Evolutionary conservation across 2,797 vertebrate genomes (phyloP), one percentile per base, ranked within the genome.

Genomic region (Gadopsis marmoratus): DNA sequence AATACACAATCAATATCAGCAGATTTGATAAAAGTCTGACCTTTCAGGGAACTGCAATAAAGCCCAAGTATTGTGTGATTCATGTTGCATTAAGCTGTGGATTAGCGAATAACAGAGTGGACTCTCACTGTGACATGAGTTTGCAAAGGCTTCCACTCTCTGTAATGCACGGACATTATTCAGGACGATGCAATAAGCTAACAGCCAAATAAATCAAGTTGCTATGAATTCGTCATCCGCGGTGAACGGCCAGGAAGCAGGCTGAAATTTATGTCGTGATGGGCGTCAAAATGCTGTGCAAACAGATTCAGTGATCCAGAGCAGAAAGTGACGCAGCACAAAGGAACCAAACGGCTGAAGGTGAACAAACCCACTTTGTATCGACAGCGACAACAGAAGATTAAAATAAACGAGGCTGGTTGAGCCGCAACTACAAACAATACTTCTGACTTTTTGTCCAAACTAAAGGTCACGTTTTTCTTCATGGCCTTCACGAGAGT

Each of bases 181-280:
- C 50, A 78, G 65, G 64, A 74, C 55, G 64, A 84, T 54, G 81
- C 77, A 83, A 86, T 82, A 86, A 88, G 86, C 84, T 77, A 90
- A 89, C 79, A 76, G 86, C 60, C 71, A 17, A 60, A 89, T 88
- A 81, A 87, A 89, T 92, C 84, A 79, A 26, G 43, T 3, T 10
- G 26, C 13, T n/a, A 39, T 63, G 79, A 86, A 82, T 87, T 72
- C 50, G 71, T 88, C 82, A 77, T 72, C 64, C 12, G 2, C 51
- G 29, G 72, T 14, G 31, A 71, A 62, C 33, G 56, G 79, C 55
- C n/a, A 12, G 62, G 39, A 71, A 74, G 74, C 33, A n/a, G 65
- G 53, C 59, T 33, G 63, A 74, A 64, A 90, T 82, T 85, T 60
- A 86, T 76, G 66, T 17, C 11, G n/a, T 39, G 51, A 55, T 77